Percentiles rank a stretch among this genome's conserved stretches.
Evolutionary conservation across 2,888 invertebrate genomes (phyloP).

Genomic region (Agrotis clavis): DNA sequence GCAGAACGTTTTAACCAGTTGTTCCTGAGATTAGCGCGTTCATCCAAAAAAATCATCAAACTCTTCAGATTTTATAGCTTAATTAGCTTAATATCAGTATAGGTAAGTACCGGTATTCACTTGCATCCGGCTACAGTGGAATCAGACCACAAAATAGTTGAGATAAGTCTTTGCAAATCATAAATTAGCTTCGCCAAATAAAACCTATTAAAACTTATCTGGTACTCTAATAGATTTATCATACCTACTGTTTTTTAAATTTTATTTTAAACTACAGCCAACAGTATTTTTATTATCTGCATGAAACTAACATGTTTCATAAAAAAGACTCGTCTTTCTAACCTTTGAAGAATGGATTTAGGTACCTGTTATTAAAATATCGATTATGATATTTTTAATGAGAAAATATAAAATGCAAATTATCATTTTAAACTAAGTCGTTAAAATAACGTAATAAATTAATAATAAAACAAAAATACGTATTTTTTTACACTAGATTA

Average conservation of each 20-base stretch:
- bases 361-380: background rate
- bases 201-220: background rate
- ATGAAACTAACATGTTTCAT: background rate
- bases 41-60: no score
- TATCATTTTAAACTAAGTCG: background rate
- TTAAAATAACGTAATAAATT: background rate
- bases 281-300: background rate
- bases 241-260: background rate
- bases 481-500: background rate
- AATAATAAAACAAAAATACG: background rate
- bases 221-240: background rate
- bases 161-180: background rate
- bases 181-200: background rate
- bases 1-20: no score
- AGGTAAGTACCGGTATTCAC: background rate
- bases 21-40: no score
- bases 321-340: background rate
- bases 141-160: background rate
- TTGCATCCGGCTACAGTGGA: background rate
- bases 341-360: conserved; percentile 4
- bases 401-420: background rate
- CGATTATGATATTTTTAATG: background rate
- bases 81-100: no score
- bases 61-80: no score
- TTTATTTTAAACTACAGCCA: no score